Conservation (phyloP, 1,140 invertebrate genomes). For the Calephelis virginiensis region DNA sequence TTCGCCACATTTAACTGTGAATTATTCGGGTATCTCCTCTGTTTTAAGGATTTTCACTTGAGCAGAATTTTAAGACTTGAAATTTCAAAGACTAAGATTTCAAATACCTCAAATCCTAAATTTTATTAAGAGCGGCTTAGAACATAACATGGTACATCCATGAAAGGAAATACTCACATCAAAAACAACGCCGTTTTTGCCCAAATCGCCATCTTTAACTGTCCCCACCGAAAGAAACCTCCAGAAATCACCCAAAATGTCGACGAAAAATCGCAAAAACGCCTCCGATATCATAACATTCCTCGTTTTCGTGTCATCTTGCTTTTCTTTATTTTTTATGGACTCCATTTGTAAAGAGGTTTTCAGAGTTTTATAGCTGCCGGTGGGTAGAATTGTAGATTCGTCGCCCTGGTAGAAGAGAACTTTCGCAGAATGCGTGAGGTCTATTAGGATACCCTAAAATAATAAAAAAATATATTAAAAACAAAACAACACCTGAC, state of each 20-base stretch:
- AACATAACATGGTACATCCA: too few relatives aligned
- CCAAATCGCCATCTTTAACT: conserved; percentile 50
- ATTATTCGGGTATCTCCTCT: too few relatives aligned
- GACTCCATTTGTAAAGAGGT: conserved; percentile 82
- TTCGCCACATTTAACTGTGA: too few relatives aligned
- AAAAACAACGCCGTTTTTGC: conserved; percentile 57
- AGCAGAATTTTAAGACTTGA: too few relatives aligned
- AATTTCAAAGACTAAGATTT: too few relatives aligned
- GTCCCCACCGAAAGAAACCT: conserved; percentile 61
- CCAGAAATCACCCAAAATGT: conserved; percentile 82
- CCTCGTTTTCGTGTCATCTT: conserved; percentile 66
- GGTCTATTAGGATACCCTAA: conserved; percentile 70
- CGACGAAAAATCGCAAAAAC: conserved; percentile 85
- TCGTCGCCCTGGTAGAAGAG: conserved; percentile 82
- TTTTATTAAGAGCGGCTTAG: too few relatives aligned
- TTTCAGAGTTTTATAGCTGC: conserved; percentile 81
- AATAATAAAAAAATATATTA: conserved; percentile 22
- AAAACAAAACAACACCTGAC: neutral
- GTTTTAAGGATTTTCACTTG: too few relatives aligned
- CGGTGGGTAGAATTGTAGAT: conserved; percentile 81
- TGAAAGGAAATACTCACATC: conserved; percentile 52
- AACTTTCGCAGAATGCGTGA: conserved; percentile 56
- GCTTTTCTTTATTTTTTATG: conserved; percentile 60
- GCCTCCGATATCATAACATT: conserved; percentile 85
- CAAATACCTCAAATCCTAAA: too few relatives aligned